A percentile compares a stretch with the other conserved stretches of the same genome.
phyloP scores from a whole-genome alignment of 2,113 vertebrate species.

The Eonycteris spelaea region DNA sequence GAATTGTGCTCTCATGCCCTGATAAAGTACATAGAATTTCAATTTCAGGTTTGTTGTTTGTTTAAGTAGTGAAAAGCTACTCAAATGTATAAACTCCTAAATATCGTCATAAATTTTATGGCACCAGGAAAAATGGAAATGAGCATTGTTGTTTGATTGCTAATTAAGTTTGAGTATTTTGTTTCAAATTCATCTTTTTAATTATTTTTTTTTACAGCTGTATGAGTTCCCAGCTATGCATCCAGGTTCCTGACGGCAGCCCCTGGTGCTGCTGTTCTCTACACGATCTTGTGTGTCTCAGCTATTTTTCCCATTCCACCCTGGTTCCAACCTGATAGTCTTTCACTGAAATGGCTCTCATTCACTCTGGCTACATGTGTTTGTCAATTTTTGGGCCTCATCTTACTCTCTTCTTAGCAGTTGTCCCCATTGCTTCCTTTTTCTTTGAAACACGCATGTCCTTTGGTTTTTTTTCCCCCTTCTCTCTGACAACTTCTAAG shows the following conservation, averaged over 20 bases:
- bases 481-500: not conserved
- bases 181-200: not conserved
- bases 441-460: not conserved
- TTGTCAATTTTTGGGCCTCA: not conserved
- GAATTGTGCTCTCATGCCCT: not conserved
- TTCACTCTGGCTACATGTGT: not conserved
- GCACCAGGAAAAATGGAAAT: not conserved
- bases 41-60: not conserved
- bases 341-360: not conserved
- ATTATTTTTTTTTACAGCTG: not conserved
- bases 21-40: not conserved
- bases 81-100: not conserved
- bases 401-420: not conserved
- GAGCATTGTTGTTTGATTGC: not conserved
- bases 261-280: not conserved
- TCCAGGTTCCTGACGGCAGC: not conserved
- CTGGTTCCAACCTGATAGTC: not conserved
- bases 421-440: not conserved
- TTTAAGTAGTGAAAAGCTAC: not conserved
- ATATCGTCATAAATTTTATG: not conserved
- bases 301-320: fast-evolving
- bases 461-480: not conserved
- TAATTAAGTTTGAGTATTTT: not conserved
- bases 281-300: not conserved
- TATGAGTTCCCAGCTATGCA: not conserved